Evolutionary conservation across 1,140 invertebrate species (phyloP).

Genomic region (Apis laboriosa): DNA sequence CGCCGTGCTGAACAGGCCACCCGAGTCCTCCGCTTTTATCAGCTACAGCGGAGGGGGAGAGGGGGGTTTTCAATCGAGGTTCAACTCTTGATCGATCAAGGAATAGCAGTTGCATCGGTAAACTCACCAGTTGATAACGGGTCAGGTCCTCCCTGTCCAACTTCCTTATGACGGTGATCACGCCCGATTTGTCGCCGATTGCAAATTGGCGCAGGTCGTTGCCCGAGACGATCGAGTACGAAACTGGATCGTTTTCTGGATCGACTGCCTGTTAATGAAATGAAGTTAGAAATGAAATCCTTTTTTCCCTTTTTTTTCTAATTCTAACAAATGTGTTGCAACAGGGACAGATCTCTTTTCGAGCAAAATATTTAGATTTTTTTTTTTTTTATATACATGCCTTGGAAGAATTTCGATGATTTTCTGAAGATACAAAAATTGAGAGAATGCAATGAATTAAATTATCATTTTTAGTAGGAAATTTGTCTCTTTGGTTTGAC

Average conservation of each 20-base stretch:
- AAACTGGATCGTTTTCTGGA: conserved; percentile 93
- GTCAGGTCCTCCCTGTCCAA: conserved; percentile 93
- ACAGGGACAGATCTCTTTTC: too few relatives aligned
- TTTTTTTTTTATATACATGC: too few relatives aligned
- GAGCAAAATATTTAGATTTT: too few relatives aligned
- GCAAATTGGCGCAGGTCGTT: conserved; percentile 93
- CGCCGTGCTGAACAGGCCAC: conserved; percentile 89
- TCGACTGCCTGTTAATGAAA: conserved; percentile 86
- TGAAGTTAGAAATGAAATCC: too few relatives aligned
- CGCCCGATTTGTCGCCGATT: conserved; percentile 90
- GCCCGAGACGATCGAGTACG: conserved; percentile 91
- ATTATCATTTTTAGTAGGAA: too few relatives aligned
- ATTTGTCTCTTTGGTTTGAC: too few relatives aligned
- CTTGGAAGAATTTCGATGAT: too few relatives aligned
- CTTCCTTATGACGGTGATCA: conserved; percentile 90
- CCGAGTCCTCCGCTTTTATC: conserved; percentile 92
- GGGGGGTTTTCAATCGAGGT: too few relatives aligned
- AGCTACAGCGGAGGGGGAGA: conserved; percentile 79
- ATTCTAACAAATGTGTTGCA: too few relatives aligned
- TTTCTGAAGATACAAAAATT: too few relatives aligned
- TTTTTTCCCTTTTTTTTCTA: too few relatives aligned
- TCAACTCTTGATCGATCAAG: background rate
- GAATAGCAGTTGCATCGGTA: background rate
- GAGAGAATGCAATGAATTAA: too few relatives aligned
- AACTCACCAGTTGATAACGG: conserved; percentile 89